Evolutionary conservation across 2,113 vertebrate genomes (phyloP).

Genomic region (Corythornis madagascariensis): DNA sequence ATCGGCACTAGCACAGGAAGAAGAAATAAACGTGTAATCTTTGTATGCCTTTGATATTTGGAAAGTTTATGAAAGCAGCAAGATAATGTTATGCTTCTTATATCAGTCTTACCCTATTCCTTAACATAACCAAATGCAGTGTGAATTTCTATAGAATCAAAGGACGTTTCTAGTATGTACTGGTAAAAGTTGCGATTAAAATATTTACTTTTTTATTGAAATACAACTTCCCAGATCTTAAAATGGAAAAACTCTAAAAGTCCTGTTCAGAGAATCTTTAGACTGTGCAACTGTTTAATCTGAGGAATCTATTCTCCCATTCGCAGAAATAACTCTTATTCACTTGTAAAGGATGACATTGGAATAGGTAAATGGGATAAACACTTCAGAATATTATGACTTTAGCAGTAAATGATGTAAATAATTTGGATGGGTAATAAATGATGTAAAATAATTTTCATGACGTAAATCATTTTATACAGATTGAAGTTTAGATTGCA

Average conservation of each 20-base stretch:
- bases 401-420: neutral
- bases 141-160: neutral
- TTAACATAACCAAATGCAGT: neutral
- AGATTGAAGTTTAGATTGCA: neutral
- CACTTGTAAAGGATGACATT: neutral
- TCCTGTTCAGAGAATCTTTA: neutral
- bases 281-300: neutral
- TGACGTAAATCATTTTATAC: neutral
- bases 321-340: neutral
- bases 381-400: neutral
- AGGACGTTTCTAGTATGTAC: neutral
- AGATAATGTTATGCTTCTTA: neutral
- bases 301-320: neutral
- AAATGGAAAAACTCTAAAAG: neutral
- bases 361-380: neutral
- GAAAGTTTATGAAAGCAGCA: neutral
- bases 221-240: neutral
- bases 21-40: neutral
- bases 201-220: neutral
- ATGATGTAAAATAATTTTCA: neutral
- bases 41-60: neutral
- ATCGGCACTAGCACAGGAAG: neutral
- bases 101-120: neutral
- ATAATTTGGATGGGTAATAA: neutral
- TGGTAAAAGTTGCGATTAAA: neutral